Evolutionary conservation across 2,113 vertebrate species (phyloP).

Genomic region (Varanus komodoensis): DNA sequence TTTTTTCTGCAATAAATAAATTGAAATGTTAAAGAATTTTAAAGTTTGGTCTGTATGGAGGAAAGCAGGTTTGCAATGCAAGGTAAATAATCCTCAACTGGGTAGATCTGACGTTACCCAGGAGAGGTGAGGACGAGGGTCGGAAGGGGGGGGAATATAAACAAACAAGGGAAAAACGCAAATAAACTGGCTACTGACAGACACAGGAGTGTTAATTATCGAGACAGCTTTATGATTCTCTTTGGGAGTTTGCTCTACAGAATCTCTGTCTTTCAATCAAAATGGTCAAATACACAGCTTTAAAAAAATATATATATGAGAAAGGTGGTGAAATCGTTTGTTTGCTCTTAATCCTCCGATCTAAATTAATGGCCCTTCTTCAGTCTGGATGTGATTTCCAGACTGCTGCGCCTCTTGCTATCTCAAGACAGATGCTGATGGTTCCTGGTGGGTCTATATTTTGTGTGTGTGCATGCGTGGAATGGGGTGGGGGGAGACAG

Average conservation of each 20-base stretch:
- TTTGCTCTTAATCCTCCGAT: not conserved
- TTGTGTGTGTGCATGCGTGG: too few relatives aligned
- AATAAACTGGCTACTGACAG: constrained; percentile 83
- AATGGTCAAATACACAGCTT: not conserved
- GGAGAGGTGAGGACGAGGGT: constrained; percentile 58
- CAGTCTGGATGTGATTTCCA: not conserved
- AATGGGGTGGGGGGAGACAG: not conserved
- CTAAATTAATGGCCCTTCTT: not conserved
- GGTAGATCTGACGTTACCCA: constrained; percentile 75
- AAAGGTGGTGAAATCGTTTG: not conserved
- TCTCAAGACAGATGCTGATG: not conserved
- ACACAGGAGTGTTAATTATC: constrained; percentile 76
- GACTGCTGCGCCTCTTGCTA: not conserved
- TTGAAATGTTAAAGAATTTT: constrained; percentile 82
- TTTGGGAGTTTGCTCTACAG: constrained; percentile 52
- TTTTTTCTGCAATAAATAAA: constrained; percentile 97
- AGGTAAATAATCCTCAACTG: constrained; percentile 77
- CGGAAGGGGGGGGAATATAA: constrained; percentile 69
- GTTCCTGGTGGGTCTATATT: not conserved
- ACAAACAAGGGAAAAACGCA: constrained; percentile 79
- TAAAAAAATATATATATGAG: not conserved
- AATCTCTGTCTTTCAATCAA: constrained; percentile 52
- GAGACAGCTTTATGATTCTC: constrained; percentile 79
- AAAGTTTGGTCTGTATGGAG: constrained; percentile 80
- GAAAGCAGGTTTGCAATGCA: constrained; percentile 60